These are phyloP conservation scores for Ianthella basta DNA, from an alignment of 37 sponge, comb jelly and placozoan species.

Conservation along the genomic window DNA sequence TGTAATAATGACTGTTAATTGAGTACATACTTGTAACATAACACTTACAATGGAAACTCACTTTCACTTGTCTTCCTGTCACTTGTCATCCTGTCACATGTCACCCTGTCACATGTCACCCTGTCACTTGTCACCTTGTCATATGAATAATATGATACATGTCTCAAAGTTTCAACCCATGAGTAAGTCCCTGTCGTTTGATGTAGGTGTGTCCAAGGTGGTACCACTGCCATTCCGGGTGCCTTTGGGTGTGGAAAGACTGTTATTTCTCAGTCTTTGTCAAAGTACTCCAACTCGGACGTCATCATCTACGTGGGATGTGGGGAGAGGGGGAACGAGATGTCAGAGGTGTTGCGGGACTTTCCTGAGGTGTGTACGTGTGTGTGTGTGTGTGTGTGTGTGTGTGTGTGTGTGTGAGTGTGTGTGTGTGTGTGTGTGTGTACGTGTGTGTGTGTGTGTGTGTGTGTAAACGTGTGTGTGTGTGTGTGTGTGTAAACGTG, in stretches of 20 bases:
- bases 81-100: no score
- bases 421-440: constrained; percentile 3
- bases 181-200: constrained; percentile 23
- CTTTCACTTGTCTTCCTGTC: no score
- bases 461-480: not conserved
- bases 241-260: constrained; percentile 99
- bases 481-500: constrained; percentile 1
- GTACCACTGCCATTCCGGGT: constrained; percentile 99
- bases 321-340: constrained; percentile 99
- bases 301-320: constrained; percentile 99
- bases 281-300: constrained; percentile 99
- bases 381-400: constrained; percentile 7
- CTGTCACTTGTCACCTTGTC: no score
- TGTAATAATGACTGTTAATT: no score
- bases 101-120: not conserved
- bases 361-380: constrained; percentile 90
- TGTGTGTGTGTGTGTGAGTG: not conserved
- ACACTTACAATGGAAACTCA: no score
- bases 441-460: not conserved
- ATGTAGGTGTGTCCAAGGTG: constrained; percentile 94
- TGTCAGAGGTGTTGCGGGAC: constrained; percentile 97
- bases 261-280: constrained; percentile 97
- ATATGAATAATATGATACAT: no score
- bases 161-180: no score
- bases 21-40: no score